These are phyloP conservation scores for Agrotis segetum DNA, from an alignment of 2,888 invertebrate species.

Conservation along the genomic window DNA sequence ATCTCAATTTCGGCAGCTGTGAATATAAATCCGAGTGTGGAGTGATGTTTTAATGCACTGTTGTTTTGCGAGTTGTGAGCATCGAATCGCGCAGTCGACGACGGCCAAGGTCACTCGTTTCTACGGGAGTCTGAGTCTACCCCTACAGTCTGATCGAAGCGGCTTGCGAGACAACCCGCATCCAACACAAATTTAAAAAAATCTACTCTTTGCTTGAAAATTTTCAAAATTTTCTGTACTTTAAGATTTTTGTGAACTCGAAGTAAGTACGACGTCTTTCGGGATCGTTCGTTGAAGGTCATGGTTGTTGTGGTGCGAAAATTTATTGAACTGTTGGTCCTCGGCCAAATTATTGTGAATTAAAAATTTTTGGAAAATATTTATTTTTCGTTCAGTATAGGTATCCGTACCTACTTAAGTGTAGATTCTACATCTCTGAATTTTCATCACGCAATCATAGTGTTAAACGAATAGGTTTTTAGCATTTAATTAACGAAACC, in stretches of 20 bases:
- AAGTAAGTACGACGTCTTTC: slow-evolving; percentile 49
- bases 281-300: slow-evolving; percentile 56
- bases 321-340: slow-evolving; percentile 34
- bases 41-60: slow-evolving; percentile 38
- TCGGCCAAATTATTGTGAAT: slow-evolving; percentile 6
- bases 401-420: background rate
- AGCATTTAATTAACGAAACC: slow-evolving; percentile 33
- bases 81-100: slow-evolving; percentile 50
- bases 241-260: slow-evolving; percentile 19
- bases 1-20: slow-evolving; percentile 36
- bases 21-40: slow-evolving; percentile 41
- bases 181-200: slow-evolving; percentile 6
- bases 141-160: slow-evolving; percentile 48
- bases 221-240: slow-evolving; percentile 15
- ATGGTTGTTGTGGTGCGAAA: slow-evolving; percentile 47
- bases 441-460: slow-evolving; percentile 57
- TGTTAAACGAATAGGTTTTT: slow-evolving; percentile 47
- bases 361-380: background rate
- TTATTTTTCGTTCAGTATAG: background rate
- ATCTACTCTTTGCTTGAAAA: background rate
- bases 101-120: slow-evolving; percentile 65
- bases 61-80: slow-evolving; percentile 23
- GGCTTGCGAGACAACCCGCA: slow-evolving; percentile 44
- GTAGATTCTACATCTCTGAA: background rate
- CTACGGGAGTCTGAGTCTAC: slow-evolving; percentile 41